These are phyloP conservation scores for Zeugodacus cucurbitae DNA, from an alignment of 1,140 invertebrate genomes.

Conservation along the genomic window DNA sequence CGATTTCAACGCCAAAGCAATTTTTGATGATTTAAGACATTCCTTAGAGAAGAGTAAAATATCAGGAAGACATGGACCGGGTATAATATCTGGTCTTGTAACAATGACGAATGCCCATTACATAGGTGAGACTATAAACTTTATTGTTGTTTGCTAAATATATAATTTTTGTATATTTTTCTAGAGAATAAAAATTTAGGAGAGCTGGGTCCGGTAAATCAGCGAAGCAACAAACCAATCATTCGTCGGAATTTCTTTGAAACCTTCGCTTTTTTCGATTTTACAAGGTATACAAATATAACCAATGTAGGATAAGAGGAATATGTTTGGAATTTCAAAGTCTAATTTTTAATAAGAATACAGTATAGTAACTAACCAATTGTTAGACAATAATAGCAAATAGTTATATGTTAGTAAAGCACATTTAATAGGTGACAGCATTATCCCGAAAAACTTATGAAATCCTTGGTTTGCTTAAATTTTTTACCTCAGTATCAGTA, in stretches of 20 bases:
- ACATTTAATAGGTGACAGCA: no score
- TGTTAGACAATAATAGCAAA: no score
- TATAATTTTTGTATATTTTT: neutral
- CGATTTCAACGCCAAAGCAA: slow-evolving; percentile 66
- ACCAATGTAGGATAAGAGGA: no score
- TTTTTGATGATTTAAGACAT: slow-evolving; percentile 55
- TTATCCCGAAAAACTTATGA: no score
- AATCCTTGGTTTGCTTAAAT: no score
- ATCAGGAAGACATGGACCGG: neutral
- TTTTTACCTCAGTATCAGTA: no score
- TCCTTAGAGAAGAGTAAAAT: neutral
- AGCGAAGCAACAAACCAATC: neutral
- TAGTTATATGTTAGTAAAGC: no score
- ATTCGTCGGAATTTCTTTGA: slow-evolving; percentile 52
- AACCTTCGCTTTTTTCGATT: slow-evolving; percentile 50
- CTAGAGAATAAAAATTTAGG: neutral
- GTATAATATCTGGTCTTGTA: slow-evolving; percentile 35
- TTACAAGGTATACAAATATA: slow-evolving; percentile 40
- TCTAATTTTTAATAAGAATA: no score
- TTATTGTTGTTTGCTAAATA: neutral
- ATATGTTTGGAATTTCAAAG: no score
- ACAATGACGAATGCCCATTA: slow-evolving; percentile 40
- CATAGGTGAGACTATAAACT: neutral
- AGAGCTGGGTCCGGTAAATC: neutral
- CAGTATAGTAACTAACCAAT: no score